These are phyloP conservation scores for Thaleichthys pacificus DNA, from an alignment of 2,797 vertebrate genomes.

Conservation along the genomic window DNA sequence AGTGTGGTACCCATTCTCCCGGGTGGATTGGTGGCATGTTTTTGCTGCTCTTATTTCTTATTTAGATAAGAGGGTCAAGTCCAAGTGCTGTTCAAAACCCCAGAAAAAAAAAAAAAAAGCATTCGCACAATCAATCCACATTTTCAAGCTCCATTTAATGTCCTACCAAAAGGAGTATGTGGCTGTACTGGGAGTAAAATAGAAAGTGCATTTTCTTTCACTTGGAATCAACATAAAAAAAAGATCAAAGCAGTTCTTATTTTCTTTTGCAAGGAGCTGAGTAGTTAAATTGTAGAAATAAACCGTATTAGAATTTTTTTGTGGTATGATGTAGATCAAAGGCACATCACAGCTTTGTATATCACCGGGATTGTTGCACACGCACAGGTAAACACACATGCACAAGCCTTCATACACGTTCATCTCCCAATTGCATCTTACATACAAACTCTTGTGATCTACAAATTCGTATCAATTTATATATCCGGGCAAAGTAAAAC, in stretches of 20 bases:
- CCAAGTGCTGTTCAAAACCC: constrained; percentile 17
- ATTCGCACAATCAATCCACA: constrained; percentile 56
- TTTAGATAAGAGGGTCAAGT: constrained; percentile 18
- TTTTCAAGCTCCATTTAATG: constrained; percentile 73
- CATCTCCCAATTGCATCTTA: constrained; percentile 44
- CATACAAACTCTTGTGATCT: constrained; percentile 46
- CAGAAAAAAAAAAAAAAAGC: constrained; percentile 65
- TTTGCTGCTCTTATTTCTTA: neutral
- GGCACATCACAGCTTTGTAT: constrained; percentile 71
- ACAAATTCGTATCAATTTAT: constrained; percentile 50
- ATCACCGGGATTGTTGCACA: constrained; percentile 68
- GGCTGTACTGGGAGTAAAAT: constrained; percentile 65
- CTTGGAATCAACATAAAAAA: constrained; percentile 61
- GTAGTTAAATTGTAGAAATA: constrained; percentile 57
- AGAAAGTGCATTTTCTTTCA: constrained; percentile 69
- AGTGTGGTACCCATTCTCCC: neutral
- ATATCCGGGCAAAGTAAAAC: constrained; percentile 56
- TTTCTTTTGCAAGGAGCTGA: constrained; percentile 55
- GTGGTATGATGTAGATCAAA: constrained; percentile 65
- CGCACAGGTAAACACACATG: constrained; percentile 57
- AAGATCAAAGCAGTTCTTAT: constrained; percentile 60
- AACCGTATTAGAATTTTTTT: constrained; percentile 54
- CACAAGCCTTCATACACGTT: constrained; percentile 55
- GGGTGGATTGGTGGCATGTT: constrained; percentile 4
- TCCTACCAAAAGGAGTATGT: constrained; percentile 65